Evolutionary conservation across 37 sponge, comb jelly and placozoan genomes (phyloP), one percentile per base, ranked within the genome.

Genomic region (Hexactinellida sp.): DNA sequence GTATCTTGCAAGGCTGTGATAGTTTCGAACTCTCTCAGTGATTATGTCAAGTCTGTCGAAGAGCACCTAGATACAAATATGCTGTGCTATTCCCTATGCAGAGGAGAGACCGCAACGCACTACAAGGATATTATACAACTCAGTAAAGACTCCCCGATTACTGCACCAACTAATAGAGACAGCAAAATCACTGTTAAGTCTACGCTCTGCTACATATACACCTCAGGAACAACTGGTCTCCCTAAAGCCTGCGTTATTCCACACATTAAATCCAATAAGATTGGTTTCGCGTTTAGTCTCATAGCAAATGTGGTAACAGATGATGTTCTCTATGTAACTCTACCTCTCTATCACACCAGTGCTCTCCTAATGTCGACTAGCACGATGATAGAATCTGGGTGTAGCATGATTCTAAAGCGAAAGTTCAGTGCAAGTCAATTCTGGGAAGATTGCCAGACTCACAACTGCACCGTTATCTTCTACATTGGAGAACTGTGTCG

Each of bases 401-500:
- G 88, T 54, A 89, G 89, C 10, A 0, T 92, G n/a, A 89, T 87
- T 10, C 85, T 94, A 0, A 36, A 89, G 55, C 88, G 38, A 82
- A 94, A 94, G 88, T 94, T 94, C 88, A 92, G 91, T 28, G 90
- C 91, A 25, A 85, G 89, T 54, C 28, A 86, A 24, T 94, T 94
- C 82, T 94, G 92, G 92, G 38, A 89, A 63, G 95, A 94, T 55
- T 92, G 93, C 52, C 83, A 35, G 30, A 88, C 92, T 35, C 54
- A 94, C 41, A 87, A 87, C 0, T 92, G 93, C 54, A 92, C 95
- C 35, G 93, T 91, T 37, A 37, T 90, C 36, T 83, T 89, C 41
- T 94, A 94, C 87, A 91, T 94, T 82, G 95, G 95, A 55, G 95
- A 94, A 83, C 0, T 91, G 24, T 94, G 95, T 86, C 90, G 95